Evolutionary conservation across 2,113 vertebrate genomes (phyloP).

Genomic region (Phrynosoma platyrhinos): DNA sequence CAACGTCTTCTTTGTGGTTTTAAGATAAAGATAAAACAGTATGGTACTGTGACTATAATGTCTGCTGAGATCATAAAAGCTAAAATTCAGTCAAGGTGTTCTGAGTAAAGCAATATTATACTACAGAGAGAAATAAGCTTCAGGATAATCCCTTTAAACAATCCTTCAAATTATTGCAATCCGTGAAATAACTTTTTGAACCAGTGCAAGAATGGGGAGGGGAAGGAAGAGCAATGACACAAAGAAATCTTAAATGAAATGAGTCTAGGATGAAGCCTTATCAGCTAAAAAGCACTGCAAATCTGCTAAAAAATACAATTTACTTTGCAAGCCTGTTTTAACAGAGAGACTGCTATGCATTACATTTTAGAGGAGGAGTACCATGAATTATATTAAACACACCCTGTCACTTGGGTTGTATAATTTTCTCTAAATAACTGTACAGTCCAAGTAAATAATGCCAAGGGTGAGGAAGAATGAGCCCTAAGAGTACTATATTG

Average conservation of each 20-base stretch:
- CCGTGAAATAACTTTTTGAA: slow-evolving; percentile 62
- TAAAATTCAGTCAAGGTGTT: slow-evolving; percentile 39
- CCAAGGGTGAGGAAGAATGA: not conserved
- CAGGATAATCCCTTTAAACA: slow-evolving; percentile 61
- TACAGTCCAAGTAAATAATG: not conserved
- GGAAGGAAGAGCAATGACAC: slow-evolving; percentile 13
- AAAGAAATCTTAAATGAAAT: slow-evolving; percentile 39
- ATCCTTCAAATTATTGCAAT: slow-evolving; percentile 62
- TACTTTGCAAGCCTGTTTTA: not conserved
- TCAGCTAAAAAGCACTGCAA: slow-evolving; percentile 28
- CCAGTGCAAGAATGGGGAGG: slow-evolving; percentile 45
- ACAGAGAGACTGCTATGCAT: not conserved
- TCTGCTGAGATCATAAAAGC: slow-evolving; percentile 52
- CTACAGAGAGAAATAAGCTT: slow-evolving; percentile 36
- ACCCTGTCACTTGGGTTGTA: not conserved
- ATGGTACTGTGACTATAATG: slow-evolving; percentile 43
- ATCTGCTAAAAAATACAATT: not conserved
- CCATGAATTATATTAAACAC: not conserved
- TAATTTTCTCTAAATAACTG: not conserved
- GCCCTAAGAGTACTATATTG: not conserved
- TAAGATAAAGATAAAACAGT: slow-evolving; percentile 27
- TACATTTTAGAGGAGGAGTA: not conserved
- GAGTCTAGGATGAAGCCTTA: slow-evolving; percentile 34
- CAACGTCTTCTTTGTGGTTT: not conserved
- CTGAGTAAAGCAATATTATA: slow-evolving; percentile 47